Conservation (phyloP, 2,113 vertebrate species). For the Dissostichus mawsoni region DNA sequence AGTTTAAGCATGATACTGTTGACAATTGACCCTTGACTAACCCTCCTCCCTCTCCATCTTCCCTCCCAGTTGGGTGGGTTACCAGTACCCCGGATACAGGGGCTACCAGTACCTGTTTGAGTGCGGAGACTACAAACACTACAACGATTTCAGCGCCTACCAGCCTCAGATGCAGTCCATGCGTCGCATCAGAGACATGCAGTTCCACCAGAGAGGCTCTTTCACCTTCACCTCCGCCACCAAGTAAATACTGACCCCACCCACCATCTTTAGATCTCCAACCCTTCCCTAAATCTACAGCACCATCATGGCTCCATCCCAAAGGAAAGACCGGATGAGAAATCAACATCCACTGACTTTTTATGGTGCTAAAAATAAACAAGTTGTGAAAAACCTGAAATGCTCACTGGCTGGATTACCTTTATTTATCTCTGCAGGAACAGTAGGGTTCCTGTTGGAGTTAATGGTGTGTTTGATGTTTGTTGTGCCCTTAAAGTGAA, state of each 20-base stretch:
- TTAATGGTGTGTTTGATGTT: too few relatives aligned
- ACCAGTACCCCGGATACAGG: conserved; percentile 96
- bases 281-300: conserved; percentile 52
- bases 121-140: conserved; percentile 94
- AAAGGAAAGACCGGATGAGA: conserved; percentile 72
- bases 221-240: conserved; percentile 82
- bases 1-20: neutral
- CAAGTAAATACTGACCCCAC: conserved; percentile 77
- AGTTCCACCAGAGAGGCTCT: conserved; percentile 91
- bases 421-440: conserved; percentile 38
- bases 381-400: conserved; percentile 77
- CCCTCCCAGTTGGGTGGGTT: conserved; percentile 91
- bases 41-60: neutral
- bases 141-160: conserved; percentile 95
- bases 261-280: conserved; percentile 8
- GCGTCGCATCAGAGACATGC: conserved; percentile 92
- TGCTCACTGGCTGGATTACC: conserved; percentile 36
- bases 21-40: neutral
- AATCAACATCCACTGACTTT: conserved; percentile 79
- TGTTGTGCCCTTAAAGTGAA: too few relatives aligned
- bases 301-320: conserved; percentile 55
- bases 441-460: too few relatives aligned
- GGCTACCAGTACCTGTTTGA: conserved; percentile 98
- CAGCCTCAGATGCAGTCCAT: conserved; percentile 97
- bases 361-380: conserved; percentile 85